Percentiles rank a stretch among this genome's conserved stretches.
phyloP scores from a whole-genome alignment of 1,140 invertebrate species.

The Notospermus geniculatus region DNA sequence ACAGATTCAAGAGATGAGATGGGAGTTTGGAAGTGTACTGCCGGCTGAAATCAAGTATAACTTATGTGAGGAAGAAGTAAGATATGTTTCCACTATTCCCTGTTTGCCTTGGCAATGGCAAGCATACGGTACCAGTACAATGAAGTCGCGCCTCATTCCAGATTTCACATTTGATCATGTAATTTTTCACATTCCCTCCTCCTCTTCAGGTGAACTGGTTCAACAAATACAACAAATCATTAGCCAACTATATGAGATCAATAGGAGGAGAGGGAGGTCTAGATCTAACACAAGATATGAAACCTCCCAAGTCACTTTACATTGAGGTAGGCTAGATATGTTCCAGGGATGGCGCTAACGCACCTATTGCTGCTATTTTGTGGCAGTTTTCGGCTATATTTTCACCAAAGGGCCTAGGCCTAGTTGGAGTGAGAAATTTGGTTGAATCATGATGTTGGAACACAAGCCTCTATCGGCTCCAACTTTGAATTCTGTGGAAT shows the following conservation, averaged over 20 bases:
- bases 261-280: constrained; percentile 76
- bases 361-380: too few species aligned
- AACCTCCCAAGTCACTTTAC: constrained; percentile 88
- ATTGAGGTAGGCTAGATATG: constrained; percentile 81
- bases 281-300: constrained; percentile 83
- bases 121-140: background rate
- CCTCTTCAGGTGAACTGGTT: constrained; percentile 72
- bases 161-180: too few species aligned
- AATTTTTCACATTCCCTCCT: constrained; percentile 7
- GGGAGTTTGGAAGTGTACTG: constrained; percentile 89
- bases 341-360: too few species aligned
- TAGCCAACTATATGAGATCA: constrained; percentile 83
- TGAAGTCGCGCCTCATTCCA: constrained; percentile 8
- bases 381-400: too few species aligned
- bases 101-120: background rate
- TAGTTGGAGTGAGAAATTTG: too few species aligned
- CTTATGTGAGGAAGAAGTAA: constrained; percentile 74
- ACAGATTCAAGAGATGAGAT: constrained; percentile 77
- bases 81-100: background rate
- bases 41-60: constrained; percentile 80
- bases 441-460: too few species aligned
- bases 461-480: too few species aligned
- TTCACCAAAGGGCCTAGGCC: too few species aligned
- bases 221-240: constrained; percentile 77
- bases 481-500: too few species aligned